Base-by-base conservation (phyloP, 2,888 invertebrate genomes). In the Orgyia antiqua region DNA sequence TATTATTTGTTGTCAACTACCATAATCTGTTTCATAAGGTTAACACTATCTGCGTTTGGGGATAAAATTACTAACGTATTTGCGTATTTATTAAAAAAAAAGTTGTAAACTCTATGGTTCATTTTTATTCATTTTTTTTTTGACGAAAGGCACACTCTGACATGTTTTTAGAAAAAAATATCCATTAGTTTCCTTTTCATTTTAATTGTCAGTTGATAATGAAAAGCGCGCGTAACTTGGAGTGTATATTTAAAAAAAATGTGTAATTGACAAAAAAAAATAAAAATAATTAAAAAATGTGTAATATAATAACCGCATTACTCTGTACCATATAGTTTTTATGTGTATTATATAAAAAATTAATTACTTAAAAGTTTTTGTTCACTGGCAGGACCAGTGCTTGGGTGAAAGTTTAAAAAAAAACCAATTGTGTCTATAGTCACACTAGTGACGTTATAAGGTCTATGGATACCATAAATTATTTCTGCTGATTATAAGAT, bases 261-360 rank as follows among this genome's bases (percentile, higher is more conserved):
- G 40, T 42, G 43, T 50, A 50, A n/a, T 19, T 35, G 40, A 33
- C 34, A 46, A 43, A 39, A 49, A 47, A 33, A 43, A 45, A 45
- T 37, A 39, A 40, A 51, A 42, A 45, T 40, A 45, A 42, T 37
- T 39, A 35, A 45, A 40, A 45, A 36, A 39, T 58, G 51, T 52
- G 52, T 74, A 64, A 71, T 69, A 58, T 52, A 61, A 68, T 68
- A 62, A 62, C 58, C 54, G 53, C 52, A 51, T 56, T 58, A 59
- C 49, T 51, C 44, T 75, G 74, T 77, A 73, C 68, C 62, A 70
- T 75, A 76, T 78, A 77, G 68, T 55, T 60, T 23, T 59, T 68
- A 69, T 63, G 67, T 76, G 66, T 73, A 70, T 62, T 58, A 58
- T 51, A 49, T 40, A 42, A 44, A 50, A 48, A 42, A 29, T 42